Conservation (phyloP, 1,140 invertebrate species). For the Oryzaephilus surinamensis region DNA sequence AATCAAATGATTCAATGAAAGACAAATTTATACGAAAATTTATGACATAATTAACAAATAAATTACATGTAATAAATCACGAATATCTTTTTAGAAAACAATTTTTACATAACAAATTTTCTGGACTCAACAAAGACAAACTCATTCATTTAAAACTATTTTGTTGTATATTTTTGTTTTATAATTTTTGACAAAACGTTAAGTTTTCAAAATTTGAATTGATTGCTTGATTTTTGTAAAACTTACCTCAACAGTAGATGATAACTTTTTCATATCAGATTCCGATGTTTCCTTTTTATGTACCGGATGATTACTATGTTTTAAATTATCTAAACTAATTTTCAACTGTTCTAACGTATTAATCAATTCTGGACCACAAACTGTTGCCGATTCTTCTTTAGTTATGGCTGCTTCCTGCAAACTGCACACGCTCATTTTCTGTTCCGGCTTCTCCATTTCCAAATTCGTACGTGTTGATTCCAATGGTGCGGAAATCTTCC, state of each 20-base stretch:
- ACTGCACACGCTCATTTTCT: conserved; percentile 23
- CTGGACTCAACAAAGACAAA: no score
- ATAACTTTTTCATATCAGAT: conserved; percentile 21
- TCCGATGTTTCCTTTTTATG: conserved; percentile 27
- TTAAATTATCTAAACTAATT: conserved; percentile 44
- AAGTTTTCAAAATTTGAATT: not conserved
- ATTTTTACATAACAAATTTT: no score
- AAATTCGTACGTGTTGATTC: conserved; percentile 14
- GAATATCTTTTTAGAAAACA: no score
- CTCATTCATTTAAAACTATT: no score
- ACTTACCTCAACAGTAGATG: not conserved
- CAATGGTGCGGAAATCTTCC: conserved; percentile 25
- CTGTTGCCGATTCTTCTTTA: conserved; percentile 16
- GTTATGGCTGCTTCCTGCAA: conserved; percentile 21
- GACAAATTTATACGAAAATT: no score
- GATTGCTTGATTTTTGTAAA: not conserved
- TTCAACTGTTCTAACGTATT: conserved; percentile 44
- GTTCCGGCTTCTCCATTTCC: conserved; percentile 22
- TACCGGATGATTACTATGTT: conserved; percentile 36
- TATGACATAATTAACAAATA: no score
- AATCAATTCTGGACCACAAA: conserved; percentile 36
- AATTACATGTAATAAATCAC: no score
- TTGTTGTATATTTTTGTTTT: no score
- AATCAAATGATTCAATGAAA: no score
- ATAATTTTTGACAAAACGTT: no score